phyloP scores from a whole-genome alignment of 2,888 invertebrate genomes.

The Spodoptera littoralis region DNA sequence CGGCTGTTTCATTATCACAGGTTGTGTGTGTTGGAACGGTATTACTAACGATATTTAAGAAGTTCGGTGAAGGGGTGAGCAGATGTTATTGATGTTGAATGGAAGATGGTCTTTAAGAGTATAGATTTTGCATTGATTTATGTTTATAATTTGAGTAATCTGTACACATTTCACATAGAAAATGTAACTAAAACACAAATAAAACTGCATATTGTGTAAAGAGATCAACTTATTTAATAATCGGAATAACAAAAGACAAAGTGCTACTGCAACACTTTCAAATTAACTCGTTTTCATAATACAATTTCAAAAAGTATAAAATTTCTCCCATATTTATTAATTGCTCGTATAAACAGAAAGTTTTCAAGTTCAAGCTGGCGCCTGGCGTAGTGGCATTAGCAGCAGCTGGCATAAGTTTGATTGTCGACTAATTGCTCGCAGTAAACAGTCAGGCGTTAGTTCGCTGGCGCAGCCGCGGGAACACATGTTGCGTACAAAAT shows the following conservation, averaged over 20 bases:
- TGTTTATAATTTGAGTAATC: neutral
- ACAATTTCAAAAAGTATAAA: slow-evolving; percentile 26
- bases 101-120: neutral
- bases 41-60: slow-evolving; percentile 42
- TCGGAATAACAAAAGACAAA: no score
- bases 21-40: slow-evolving; percentile 51
- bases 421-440: slow-evolving; percentile 66
- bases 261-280: no score
- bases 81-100: neutral
- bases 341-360: slow-evolving; percentile 49
- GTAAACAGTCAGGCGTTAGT: slow-evolving; percentile 66
- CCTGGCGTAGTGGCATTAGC: slow-evolving; percentile 53
- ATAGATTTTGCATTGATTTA: neutral
- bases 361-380: slow-evolving; percentile 59
- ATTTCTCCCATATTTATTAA: slow-evolving; percentile 47
- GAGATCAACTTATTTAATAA: slow-evolving; percentile 1
- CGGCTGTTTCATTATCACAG: slow-evolving; percentile 60
- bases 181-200: neutral
- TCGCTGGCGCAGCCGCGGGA: slow-evolving; percentile 38
- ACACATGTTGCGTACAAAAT: slow-evolving; percentile 57
- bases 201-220: no score
- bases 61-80: slow-evolving; percentile 17
- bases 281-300: no score
- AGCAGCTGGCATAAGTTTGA: slow-evolving; percentile 61
- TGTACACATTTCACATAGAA: neutral